A percentile compares a stretch with the other conserved stretches of the same genome.
phyloP scores from a whole-genome alignment of 2,113 vertebrate genomes.

The Cichladusa arquata region DNA sequence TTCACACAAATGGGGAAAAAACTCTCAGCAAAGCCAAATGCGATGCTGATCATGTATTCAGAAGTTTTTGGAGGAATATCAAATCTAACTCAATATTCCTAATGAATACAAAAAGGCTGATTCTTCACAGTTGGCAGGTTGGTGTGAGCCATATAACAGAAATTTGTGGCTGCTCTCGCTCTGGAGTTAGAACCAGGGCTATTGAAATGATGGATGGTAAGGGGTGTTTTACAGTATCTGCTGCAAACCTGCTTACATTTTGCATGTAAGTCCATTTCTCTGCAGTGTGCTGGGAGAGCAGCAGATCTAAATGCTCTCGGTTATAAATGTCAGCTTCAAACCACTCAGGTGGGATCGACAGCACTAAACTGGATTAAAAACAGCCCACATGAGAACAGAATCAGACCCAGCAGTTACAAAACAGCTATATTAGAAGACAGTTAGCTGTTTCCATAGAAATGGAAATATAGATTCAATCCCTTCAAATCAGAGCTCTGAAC shows the following conservation, averaged over 20 bases:
- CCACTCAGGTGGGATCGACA: constrained; percentile 7
- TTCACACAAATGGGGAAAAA: background rate
- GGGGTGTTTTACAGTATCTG: background rate
- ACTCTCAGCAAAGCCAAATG: background rate
- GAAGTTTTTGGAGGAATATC: background rate
- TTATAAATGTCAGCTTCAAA: background rate
- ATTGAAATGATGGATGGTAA: background rate
- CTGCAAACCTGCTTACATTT: background rate
- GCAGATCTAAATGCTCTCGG: background rate
- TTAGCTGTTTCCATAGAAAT: constrained; percentile 65
- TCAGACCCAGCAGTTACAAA: constrained; percentile 15
- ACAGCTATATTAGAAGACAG: constrained; percentile 32
- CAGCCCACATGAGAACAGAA: constrained; percentile 18
- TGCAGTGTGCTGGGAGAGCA: background rate
- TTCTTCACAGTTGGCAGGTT: constrained; percentile 1
- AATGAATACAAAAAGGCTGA: constrained; percentile 21
- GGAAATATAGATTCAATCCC: background rate
- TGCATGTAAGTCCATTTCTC: background rate
- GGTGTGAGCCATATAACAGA: background rate
- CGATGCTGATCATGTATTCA: background rate
- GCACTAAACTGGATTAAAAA: background rate
- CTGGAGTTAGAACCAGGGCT: background rate
- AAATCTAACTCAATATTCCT: background rate
- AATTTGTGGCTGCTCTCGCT: background rate
- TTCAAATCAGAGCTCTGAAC: background rate